phyloP scores from a whole-genome alignment of 1,140 invertebrate genomes.

The Monochamus saltuarius region DNA sequence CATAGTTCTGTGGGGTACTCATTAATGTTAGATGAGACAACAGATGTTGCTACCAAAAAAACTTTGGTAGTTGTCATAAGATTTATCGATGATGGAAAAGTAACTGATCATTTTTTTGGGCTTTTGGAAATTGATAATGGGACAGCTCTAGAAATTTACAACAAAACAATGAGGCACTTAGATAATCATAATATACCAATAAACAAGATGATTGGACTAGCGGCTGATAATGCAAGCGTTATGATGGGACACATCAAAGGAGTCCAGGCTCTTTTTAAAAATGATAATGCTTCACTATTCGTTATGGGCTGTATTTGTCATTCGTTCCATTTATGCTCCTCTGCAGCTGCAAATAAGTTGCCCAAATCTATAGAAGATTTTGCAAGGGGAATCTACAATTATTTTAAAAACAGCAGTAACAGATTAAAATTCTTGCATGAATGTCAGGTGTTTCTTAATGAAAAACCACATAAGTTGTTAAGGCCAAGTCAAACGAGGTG shows the following conservation, averaged over 20 bases:
- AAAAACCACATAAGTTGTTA: constrained; percentile 5
- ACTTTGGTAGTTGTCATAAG: too few species aligned
- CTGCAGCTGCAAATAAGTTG: constrained; percentile 7
- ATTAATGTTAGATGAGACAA: constrained; percentile 6
- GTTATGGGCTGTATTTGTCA: constrained; percentile 20
- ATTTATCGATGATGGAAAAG: too few species aligned
- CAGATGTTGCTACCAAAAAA: constrained; percentile 9
- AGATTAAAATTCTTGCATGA: not conserved
- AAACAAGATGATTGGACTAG: too few species aligned
- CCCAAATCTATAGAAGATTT: not conserved
- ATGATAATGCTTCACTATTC: constrained; percentile 15
- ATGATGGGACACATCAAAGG: not conserved
- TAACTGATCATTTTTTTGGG: too few species aligned
- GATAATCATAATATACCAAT: too few species aligned
- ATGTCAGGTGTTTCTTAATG: constrained; percentile 2
- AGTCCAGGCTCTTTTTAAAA: constrained; percentile 18
- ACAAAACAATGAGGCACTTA: too few species aligned
- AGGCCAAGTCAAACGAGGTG: constrained; percentile 2
- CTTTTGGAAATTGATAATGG: too few species aligned
- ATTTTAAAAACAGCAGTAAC: constrained; percentile 3
- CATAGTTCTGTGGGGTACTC: not conserved
- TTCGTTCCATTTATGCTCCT: constrained; percentile 20
- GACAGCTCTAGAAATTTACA: too few species aligned
- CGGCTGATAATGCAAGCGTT: too few species aligned
- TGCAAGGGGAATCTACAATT: not conserved